phyloP scores from a whole-genome alignment of 2,797 vertebrate species.

The Acipenser transmontanus region DNA sequence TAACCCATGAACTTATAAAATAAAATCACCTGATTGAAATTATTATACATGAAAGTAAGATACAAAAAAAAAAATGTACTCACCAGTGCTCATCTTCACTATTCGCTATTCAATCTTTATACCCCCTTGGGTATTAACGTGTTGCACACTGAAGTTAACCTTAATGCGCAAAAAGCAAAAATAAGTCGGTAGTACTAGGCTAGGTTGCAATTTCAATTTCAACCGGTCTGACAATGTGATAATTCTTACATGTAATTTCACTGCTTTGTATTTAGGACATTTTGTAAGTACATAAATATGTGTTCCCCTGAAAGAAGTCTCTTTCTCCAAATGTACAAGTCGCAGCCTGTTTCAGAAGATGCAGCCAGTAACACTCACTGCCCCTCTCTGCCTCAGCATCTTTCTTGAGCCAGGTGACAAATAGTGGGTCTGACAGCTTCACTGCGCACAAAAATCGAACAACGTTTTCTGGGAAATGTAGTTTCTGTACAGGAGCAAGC shows the following conservation, averaged over 20 bases:
- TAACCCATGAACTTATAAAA: no score
- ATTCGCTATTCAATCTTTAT: conserved; percentile 9
- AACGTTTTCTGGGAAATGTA: conserved; percentile 34
- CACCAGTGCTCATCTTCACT: conserved; percentile 62
- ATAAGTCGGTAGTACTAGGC: no score
- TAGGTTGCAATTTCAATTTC: no score
- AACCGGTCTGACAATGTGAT: no score
- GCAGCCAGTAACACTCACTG: conserved; percentile 11
- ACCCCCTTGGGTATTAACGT: conserved; percentile 13
- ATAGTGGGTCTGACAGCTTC: conserved; percentile 25
- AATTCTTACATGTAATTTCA: no score
- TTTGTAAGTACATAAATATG: no score
- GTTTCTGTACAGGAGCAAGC: conserved; percentile 17
- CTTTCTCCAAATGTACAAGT: no score
- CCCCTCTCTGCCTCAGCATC: conserved; percentile 38
- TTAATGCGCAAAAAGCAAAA: not conserved
- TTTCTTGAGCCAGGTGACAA: conserved; percentile 28
- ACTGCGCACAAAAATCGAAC: conserved; percentile 10
- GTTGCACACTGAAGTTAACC: conserved; percentile 13
- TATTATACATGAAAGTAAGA: not conserved
- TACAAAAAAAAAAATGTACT: conserved; percentile 20
- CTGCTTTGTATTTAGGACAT: no score
- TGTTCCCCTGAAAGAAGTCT: no score
- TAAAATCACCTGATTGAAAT: not conserved
- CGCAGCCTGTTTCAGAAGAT: conserved; percentile 4